Evolutionary conservation across 1,140 invertebrate genomes (phyloP).

Genomic region (Lysiphlebus fabarum): DNA sequence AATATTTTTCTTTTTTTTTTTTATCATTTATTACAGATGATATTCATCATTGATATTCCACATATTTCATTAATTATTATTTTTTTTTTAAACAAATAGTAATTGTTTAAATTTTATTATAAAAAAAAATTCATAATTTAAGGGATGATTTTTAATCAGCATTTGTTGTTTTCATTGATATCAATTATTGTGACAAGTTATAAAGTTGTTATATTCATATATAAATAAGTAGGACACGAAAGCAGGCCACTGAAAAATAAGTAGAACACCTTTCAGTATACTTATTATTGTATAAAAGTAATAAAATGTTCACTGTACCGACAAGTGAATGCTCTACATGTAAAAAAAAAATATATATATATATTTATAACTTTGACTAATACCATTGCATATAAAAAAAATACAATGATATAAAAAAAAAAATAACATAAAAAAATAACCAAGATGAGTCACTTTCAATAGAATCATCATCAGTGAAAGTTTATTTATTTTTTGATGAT

Average conservation of each 20-base stretch:
- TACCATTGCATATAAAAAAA: constrained; percentile 8
- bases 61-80: too few relatives aligned
- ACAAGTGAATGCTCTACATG: constrained; percentile 25
- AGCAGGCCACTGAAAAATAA: constrained; percentile 55
- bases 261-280: constrained; percentile 51
- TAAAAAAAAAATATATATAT: constrained; percentile 19
- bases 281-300: constrained; percentile 32
- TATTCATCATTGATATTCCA: too few relatives aligned
- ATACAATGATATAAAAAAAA: not conserved
- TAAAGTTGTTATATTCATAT: not conserved
- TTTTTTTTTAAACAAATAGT: too few relatives aligned
- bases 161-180: not conserved
- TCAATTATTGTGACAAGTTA: not conserved
- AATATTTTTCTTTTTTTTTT: too few relatives aligned
- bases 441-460: constrained; percentile 17
- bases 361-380: not conserved
- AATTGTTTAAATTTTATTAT: too few relatives aligned
- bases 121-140: too few relatives aligned
- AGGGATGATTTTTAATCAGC: too few relatives aligned
- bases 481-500: constrained; percentile 28
- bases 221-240: constrained; percentile 49
- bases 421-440: too few relatives aligned
- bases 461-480: constrained; percentile 52
- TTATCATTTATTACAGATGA: too few relatives aligned
- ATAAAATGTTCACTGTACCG: constrained; percentile 16